Evolutionary conservation across 2,888 invertebrate genomes (phyloP).

Genomic region (Polyploca ridens): DNA sequence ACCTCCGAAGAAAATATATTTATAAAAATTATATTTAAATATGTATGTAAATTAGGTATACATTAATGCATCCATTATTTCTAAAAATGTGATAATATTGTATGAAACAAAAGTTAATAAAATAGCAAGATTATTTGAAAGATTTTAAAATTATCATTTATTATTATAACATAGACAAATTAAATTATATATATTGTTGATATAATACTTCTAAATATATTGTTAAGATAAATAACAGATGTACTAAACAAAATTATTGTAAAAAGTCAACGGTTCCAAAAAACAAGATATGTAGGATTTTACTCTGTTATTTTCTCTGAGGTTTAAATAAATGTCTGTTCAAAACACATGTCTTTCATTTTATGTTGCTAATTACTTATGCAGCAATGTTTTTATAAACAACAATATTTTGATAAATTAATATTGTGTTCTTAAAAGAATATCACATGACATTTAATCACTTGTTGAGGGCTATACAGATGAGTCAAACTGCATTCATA

Average conservation of each 20-base stretch:
- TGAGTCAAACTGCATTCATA: too few relatives aligned
- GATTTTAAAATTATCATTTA: slow-evolving; percentile 5
- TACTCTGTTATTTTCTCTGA: slow-evolving; percentile 78
- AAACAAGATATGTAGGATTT: slow-evolving; percentile 51
- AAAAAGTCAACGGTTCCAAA: slow-evolving; percentile 49
- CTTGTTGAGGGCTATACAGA: neutral
- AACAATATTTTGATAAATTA: neutral
- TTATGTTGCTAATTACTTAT: slow-evolving; percentile 30
- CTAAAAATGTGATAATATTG: slow-evolving; percentile 19
- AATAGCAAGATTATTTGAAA: slow-evolving; percentile 8
- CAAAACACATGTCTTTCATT: slow-evolving; percentile 49
- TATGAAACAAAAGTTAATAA: slow-evolving; percentile 14
- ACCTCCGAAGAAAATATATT: slow-evolving; percentile 40
- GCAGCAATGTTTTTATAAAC: slow-evolving; percentile 16
- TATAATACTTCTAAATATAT: neutral
- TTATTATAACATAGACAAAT: slow-evolving; percentile 8
- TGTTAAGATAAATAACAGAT: slow-evolving; percentile 12
- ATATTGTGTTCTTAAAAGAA: neutral
- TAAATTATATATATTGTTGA: slow-evolving; percentile 4
- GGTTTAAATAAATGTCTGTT: slow-evolving; percentile 83
- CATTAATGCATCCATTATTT: slow-evolving; percentile 12
- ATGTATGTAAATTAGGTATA: slow-evolving; percentile 20
- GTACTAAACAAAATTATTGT: slow-evolving; percentile 18
- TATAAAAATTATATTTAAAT: slow-evolving; percentile 15
- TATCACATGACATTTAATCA: neutral